These are phyloP conservation scores for Melanotus villosus DNA, from an alignment of 2,888 invertebrate genomes.

Conservation along the genomic window DNA sequence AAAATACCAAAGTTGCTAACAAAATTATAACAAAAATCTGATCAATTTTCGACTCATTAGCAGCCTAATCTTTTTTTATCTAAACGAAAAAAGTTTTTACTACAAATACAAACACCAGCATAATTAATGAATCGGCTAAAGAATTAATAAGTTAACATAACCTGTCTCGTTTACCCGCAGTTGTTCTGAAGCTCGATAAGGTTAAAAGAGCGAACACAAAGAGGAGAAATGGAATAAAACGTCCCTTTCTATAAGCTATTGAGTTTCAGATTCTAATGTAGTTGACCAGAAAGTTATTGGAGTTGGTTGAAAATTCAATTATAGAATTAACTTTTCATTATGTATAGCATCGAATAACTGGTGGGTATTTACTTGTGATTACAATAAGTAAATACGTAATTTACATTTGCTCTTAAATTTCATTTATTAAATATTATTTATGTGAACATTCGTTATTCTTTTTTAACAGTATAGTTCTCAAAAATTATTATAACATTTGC, in stretches of 20 bases:
- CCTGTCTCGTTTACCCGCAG: constrained; percentile 41
- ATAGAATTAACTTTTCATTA: constrained; percentile 1
- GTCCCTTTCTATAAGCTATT: constrained; percentile 45
- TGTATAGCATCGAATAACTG: constrained; percentile 2
- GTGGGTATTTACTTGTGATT: background rate
- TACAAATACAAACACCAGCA: background rate
- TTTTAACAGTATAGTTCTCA: too few relatives aligned
- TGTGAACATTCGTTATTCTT: too few relatives aligned
- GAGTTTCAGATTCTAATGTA: constrained; percentile 42
- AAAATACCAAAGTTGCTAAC: too few relatives aligned
- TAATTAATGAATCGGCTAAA: constrained; percentile 37
- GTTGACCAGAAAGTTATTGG: constrained; percentile 37
- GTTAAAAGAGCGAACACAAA: constrained; percentile 45
- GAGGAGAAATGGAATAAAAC: constrained; percentile 47
- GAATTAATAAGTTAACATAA: constrained; percentile 42
- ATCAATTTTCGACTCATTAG: too few relatives aligned
- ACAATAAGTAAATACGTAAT: too few relatives aligned
- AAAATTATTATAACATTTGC: too few relatives aligned
- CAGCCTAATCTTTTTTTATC: background rate
- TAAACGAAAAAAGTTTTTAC: background rate
- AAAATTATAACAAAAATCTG: too few relatives aligned
- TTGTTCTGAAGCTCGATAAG: constrained; percentile 43
- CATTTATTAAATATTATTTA: too few relatives aligned
- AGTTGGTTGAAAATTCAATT: constrained; percentile 11
- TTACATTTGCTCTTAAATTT: too few relatives aligned